These are phyloP conservation scores for Calliopum simillimum DNA, from an alignment of 2,888 invertebrate genomes.

Conservation along the genomic window DNA sequence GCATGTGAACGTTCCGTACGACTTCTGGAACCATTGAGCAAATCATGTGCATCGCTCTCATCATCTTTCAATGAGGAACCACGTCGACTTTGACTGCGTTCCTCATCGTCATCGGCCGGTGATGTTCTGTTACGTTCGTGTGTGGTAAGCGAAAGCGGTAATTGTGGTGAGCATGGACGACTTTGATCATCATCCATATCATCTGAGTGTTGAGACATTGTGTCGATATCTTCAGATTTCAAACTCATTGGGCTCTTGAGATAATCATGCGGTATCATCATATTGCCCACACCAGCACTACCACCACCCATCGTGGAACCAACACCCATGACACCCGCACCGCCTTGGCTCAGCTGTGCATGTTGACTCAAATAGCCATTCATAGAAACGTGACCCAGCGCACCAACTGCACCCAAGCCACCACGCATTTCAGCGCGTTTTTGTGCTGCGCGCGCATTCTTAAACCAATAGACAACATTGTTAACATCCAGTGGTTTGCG, in stretches of 20 bases:
- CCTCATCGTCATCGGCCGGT: conserved; percentile 54
- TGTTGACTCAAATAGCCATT: conserved; percentile 65
- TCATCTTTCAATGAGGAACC: conserved; percentile 41
- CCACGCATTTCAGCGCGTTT: conserved; percentile 88
- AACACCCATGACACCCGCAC: conserved; percentile 51
- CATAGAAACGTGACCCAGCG: conserved; percentile 62
- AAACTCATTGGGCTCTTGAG: conserved; percentile 75
- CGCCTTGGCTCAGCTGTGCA: conserved; percentile 59
- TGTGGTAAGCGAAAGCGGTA: conserved; percentile 79
- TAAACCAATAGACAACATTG: conserved; percentile 98
- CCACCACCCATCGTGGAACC: conserved; percentile 46
- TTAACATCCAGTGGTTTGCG: conserved; percentile 94
- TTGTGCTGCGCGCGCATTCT: conserved; percentile 95
- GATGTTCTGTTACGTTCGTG: conserved; percentile 65
- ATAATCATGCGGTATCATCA: conserved; percentile 74
- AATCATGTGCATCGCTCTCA: conserved; percentile 50
- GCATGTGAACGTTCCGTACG: conserved; percentile 41
- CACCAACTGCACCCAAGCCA: conserved; percentile 58
- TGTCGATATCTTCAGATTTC: conserved; percentile 73
- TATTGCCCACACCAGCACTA: conserved; percentile 57
- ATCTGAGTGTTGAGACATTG: conserved; percentile 76
- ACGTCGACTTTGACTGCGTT: conserved; percentile 42
- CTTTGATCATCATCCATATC: conserved; percentile 75
- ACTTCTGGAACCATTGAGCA: conserved; percentile 48
- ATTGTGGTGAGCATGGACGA: conserved; percentile 77